These are phyloP conservation scores for human (Homo sapiens) DNA, from an alignment of 2,113 vertebrate genomes.

Conservation along the genomic window DNA sequence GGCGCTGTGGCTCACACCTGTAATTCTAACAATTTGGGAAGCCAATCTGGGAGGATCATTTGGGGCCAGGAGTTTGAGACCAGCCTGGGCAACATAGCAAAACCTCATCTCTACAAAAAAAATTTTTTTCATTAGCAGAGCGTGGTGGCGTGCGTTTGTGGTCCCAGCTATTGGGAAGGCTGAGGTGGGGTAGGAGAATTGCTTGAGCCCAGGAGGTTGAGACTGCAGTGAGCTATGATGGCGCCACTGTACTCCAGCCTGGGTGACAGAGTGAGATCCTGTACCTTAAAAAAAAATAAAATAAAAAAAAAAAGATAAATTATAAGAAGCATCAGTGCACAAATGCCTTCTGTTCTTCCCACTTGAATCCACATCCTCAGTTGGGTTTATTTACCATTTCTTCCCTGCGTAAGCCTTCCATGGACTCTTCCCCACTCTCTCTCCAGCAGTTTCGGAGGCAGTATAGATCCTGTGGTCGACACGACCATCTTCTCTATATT, in stretches of 20 bases:
- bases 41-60: neutral
- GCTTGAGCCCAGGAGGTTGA: neutral
- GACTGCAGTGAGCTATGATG: neutral
- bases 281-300: neutral
- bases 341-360: neutral
- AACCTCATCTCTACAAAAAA: neutral
- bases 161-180: neutral
- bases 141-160: neutral
- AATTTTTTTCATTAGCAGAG: neutral
- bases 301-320: neutral
- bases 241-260: neutral
- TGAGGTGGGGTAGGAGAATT: neutral
- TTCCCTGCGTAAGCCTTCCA: neutral
- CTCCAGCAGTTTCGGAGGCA: neutral
- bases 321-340: neutral
- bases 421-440: neutral
- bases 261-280: neutral
- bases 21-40: neutral
- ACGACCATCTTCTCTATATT: neutral
- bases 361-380: neutral
- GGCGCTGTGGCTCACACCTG: neutral
- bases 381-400: neutral
- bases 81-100: neutral
- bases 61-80: neutral
- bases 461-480: accelerated